phyloP scores from a whole-genome alignment of 2,888 invertebrate species.

The Ptilodon capucinus region DNA sequence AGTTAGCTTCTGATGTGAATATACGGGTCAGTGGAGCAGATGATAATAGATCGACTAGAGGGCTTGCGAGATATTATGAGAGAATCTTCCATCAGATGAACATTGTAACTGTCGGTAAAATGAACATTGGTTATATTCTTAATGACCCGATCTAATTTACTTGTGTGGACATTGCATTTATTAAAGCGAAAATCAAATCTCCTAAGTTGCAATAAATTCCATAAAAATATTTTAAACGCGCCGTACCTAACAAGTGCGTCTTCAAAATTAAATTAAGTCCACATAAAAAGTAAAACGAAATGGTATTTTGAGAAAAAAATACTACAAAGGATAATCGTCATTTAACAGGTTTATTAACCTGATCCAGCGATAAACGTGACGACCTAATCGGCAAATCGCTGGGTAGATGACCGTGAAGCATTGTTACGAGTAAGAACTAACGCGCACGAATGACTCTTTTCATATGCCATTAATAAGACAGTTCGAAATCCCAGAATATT shows the following conservation, averaged over 20 bases:
- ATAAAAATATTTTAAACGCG: constrained; percentile 12
- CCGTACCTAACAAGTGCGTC: constrained; percentile 26
- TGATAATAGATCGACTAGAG: constrained; percentile 49
- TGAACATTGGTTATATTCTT: background rate
- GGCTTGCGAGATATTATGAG: constrained; percentile 69
- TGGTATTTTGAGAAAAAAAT: constrained; percentile 31
- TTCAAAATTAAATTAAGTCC: constrained; percentile 31
- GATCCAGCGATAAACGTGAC: constrained; percentile 62
- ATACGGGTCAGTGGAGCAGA: constrained; percentile 67
- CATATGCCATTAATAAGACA: constrained; percentile 39
- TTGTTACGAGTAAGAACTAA: constrained; percentile 50
- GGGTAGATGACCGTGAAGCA: constrained; percentile 69
- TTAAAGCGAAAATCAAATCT: too few relatives aligned
- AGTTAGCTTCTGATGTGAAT: constrained; percentile 52
- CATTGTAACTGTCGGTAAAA: constrained; percentile 51
- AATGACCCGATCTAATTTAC: background rate
- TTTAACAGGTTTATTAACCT: constrained; percentile 69
- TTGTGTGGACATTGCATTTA: background rate
- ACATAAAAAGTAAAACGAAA: constrained; percentile 40
- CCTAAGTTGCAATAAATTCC: too few relatives aligned
- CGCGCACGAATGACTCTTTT: constrained; percentile 56
- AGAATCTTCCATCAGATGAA: constrained; percentile 69
- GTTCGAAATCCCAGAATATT: constrained; percentile 15
- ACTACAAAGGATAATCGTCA: constrained; percentile 50
- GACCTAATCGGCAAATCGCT: constrained; percentile 63